These are phyloP conservation scores for Crotalus tigris DNA, from an alignment of 2,113 vertebrate genomes.

Conservation along the genomic window DNA sequence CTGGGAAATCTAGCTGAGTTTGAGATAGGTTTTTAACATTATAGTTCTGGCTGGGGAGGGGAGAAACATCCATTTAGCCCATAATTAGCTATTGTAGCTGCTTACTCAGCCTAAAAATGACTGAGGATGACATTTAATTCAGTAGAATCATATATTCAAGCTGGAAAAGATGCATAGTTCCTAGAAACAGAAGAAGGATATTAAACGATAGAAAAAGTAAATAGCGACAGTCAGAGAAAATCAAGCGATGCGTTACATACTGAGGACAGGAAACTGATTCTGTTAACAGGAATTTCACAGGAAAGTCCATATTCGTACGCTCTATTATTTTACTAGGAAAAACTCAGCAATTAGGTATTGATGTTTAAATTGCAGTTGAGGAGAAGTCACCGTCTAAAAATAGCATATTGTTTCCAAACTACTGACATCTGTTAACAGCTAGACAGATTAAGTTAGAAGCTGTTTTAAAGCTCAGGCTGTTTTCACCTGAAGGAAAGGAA, in stretches of 20 bases:
- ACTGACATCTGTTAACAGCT: background rate
- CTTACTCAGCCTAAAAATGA: background rate
- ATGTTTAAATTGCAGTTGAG: background rate
- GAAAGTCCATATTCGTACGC: background rate
- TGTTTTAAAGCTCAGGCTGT: background rate
- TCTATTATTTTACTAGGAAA: background rate
- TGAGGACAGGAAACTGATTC: background rate
- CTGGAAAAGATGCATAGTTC: background rate
- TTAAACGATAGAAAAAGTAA: background rate
- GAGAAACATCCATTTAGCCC: background rate
- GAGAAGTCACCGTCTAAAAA: background rate
- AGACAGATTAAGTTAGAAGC: background rate
- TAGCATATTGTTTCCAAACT: background rate
- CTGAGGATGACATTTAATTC: background rate
- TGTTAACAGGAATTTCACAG: background rate
- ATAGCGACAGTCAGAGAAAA: background rate
- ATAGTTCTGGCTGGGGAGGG: background rate
- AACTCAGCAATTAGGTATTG: background rate
- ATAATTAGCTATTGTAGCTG: background rate
- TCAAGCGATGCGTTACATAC: background rate
- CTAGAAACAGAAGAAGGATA: background rate
- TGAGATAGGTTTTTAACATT: background rate
- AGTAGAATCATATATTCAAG: background rate
- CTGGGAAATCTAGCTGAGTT: background rate
- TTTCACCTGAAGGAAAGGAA: background rate